Conservation (phyloP, 2,113 vertebrate species). For the Balaenoptera acutorostrata region DNA sequence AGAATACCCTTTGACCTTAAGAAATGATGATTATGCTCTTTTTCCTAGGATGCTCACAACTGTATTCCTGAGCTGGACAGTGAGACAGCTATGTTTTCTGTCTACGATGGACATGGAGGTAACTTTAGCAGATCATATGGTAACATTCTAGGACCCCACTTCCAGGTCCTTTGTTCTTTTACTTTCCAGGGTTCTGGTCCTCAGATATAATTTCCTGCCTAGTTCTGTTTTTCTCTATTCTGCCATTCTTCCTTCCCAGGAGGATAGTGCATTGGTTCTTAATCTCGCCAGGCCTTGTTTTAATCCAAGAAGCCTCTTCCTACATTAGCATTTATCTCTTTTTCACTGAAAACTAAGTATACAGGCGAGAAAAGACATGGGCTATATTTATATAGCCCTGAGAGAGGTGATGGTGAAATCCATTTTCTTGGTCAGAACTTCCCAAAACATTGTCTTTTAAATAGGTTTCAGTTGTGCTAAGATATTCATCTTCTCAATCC, state of each 20-base stretch:
- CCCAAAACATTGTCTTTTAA: background rate
- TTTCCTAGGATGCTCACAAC: conserved; percentile 96
- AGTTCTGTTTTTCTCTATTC: background rate
- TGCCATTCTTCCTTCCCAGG: background rate
- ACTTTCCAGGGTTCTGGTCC: background rate
- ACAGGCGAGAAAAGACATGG: background rate
- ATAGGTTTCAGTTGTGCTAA: conserved; percentile 8
- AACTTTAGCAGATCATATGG: conserved; percentile 60
- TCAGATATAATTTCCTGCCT: background rate
- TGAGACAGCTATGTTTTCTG: conserved; percentile 97
- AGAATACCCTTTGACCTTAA: conserved; percentile 1
- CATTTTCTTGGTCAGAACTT: conserved; percentile 41
- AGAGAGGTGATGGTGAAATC: conserved; percentile 5
- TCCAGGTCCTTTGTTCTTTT: conserved; percentile 7
- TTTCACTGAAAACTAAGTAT: background rate
- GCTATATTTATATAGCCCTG: background rate
- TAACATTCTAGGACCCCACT: background rate
- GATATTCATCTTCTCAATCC: background rate
- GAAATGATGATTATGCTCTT: conserved; percentile 8
- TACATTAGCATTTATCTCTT: background rate
- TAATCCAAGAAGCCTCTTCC: background rate
- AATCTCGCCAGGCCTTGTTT: conserved; percentile 2
- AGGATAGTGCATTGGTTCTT: conserved; percentile 21
- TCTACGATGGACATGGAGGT: conserved; percentile 99
- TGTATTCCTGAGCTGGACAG: conserved; percentile 95